Percentiles rank a stretch among this genome's conserved stretches.
phyloP scores from a whole-genome alignment of 2,113 vertebrate species.

The Petroica traversi region DNA sequence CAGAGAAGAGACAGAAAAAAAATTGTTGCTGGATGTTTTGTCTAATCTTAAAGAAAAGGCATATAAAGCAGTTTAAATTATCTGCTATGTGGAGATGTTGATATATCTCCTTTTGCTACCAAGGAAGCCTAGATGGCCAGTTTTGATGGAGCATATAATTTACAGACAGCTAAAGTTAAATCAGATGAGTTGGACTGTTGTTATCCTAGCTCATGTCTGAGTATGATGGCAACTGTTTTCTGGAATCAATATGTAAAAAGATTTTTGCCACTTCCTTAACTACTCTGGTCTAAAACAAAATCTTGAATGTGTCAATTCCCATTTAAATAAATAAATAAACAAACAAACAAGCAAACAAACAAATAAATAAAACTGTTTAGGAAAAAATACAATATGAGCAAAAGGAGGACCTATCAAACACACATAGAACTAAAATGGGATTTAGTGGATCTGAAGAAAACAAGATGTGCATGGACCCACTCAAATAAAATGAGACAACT shows the following conservation, averaged over 20 bases:
- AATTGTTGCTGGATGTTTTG: neutral
- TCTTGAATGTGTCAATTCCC: neutral
- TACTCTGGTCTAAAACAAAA: neutral
- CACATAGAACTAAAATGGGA: neutral
- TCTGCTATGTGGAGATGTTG: neutral
- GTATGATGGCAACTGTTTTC: neutral
- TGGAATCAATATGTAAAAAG: neutral
- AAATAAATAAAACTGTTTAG: neutral
- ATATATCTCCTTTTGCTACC: neutral
- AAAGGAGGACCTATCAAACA: neutral
- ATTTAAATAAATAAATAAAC: neutral
- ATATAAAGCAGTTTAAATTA: neutral
- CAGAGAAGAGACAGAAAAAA: neutral
- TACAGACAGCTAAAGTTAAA: neutral
- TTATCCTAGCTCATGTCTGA: neutral
- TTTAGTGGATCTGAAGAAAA: neutral
- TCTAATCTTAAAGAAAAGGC: neutral
- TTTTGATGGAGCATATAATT: neutral
- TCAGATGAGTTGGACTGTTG: neutral
- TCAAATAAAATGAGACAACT: neutral
- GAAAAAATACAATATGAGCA: neutral
- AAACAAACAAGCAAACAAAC: too few relatives aligned
- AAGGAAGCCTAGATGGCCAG: neutral
- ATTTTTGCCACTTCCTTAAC: neutral
- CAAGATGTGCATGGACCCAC: fast-evolving